phyloP scores from a whole-genome alignment of 2,113 vertebrate genomes.

The Lycaon pictus region DNA sequence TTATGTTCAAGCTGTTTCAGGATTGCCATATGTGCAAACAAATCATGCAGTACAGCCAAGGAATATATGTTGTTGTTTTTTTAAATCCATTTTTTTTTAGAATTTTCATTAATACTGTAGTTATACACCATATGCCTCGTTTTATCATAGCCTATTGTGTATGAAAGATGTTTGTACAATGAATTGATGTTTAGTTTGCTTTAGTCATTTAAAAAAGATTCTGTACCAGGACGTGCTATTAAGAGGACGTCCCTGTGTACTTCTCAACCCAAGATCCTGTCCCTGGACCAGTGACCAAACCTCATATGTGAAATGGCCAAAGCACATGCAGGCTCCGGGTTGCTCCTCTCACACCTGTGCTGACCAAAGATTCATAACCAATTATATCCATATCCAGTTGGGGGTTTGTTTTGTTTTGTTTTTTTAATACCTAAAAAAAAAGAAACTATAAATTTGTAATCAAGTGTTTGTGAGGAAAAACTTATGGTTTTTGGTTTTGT shows the following conservation, averaged over 20 bases:
- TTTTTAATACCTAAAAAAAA: conserved; percentile 75
- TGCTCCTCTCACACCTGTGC: conserved; percentile 75
- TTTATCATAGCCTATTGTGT: conserved; percentile 88
- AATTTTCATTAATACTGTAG: conserved; percentile 89
- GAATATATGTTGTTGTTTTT: conserved; percentile 79
- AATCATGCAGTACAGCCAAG: conserved; percentile 79
- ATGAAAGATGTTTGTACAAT: conserved; percentile 87
- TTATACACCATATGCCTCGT: conserved; percentile 87
- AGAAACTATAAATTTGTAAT: conserved; percentile 86
- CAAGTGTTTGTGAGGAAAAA: conserved; percentile 84
- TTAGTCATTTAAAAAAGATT: conserved; percentile 80
- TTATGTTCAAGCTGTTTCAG: conserved; percentile 83
- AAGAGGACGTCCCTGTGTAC: conserved; percentile 75
- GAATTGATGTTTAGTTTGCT: conserved; percentile 87
- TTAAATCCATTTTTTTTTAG: conserved; percentile 83
- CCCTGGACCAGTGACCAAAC: conserved; percentile 78
- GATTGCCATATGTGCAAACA: conserved; percentile 84
- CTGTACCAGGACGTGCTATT: conserved; percentile 82
- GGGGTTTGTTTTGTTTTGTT: conserved; percentile 75
- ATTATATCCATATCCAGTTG: conserved; percentile 81
- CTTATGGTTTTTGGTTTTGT: conserved; percentile 80
- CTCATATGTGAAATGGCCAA: conserved; percentile 80
- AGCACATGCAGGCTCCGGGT: conserved; percentile 72
- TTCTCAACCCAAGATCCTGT: conserved; percentile 80
- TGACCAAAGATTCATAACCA: conserved; percentile 85